Evolutionary conservation across 1,140 invertebrate genomes (phyloP), one percentile per base, ranked within the genome.

Genomic region (Parasteatoda tepidariorum): DNA sequence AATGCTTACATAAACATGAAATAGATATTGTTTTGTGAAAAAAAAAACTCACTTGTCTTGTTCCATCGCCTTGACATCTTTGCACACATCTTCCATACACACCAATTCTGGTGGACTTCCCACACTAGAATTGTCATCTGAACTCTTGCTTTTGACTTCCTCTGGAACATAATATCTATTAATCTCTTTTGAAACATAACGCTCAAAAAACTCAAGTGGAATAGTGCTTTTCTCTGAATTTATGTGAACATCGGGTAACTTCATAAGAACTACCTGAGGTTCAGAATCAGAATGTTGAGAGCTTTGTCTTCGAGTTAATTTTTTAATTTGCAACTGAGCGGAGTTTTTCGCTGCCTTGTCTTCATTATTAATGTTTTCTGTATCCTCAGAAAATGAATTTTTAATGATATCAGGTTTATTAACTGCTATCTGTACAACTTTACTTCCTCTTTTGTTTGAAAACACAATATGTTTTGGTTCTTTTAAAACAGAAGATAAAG

Each of bases 201-300:
- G 38, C 41, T 24, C 9, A 1, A 48, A n/a, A 48, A 41, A n/a
- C 26, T 68, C 64, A 24, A 26, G 33, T 4, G 66, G 34, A 22
- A 68, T 24, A 41, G 34, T 26, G 11, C 66, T 48, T 34, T 41
- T 68, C 41, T 26, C 13, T 38, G n/a, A 34, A 34, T 30, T 33
- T 33, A 66, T 18, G 26, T 68, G 66, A 68, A 34, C 34, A 48
- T 68, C 66, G 66, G 66, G 66, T 34, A 68, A 34, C 41, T 68
- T 68, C 26, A 34, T 68, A 33, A 68, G 66, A 15, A 68, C 66
- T 68, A 68, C 66, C 66, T 68, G 66, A 68, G 41, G 66, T 34
- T 68, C 66, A 68, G 66, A 48, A 13, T 59, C 55, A 68, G 66
- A 68, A 38, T 48, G 66, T 26, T 68, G 66, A 4, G 66, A 68